Evolutionary conservation across 2,113 vertebrate species (phyloP).

Genomic region (Myocastor coypus): DNA sequence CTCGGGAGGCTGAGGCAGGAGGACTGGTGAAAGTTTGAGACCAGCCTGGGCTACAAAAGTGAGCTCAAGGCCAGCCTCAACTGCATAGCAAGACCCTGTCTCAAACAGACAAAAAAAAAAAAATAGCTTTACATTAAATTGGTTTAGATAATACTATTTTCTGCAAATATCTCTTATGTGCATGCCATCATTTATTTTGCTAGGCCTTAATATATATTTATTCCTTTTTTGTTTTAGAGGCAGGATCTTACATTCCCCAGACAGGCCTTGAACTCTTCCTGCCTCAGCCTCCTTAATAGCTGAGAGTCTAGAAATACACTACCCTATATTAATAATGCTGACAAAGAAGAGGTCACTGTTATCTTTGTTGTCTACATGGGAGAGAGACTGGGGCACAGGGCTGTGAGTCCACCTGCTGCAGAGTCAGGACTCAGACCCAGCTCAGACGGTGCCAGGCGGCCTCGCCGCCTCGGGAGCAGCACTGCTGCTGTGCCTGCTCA

Average conservation of each 20-base stretch:
- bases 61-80: no score
- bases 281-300: background rate
- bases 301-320: background rate
- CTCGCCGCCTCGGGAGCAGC: rapidly evolving
- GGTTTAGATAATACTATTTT: background rate
- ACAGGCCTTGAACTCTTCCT: background rate
- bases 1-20: no score
- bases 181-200: background rate
- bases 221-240: background rate
- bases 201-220: background rate
- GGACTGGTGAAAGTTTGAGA: no score
- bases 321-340: no score
- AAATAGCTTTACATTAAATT: background rate
- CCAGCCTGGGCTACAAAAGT: no score
- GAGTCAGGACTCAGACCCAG: background rate
- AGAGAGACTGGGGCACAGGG: background rate
- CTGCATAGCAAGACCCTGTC: no score
- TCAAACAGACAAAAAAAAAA: no score
- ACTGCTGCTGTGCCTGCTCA: rapidly evolving
- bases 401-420: no score
- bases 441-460: background rate
- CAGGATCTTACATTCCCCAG: background rate
- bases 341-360: background rate
- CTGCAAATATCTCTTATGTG: background rate
- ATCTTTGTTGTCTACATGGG: background rate